Conservation (phyloP, 2,797 vertebrate species). For the Chelon labrosus region DNA sequence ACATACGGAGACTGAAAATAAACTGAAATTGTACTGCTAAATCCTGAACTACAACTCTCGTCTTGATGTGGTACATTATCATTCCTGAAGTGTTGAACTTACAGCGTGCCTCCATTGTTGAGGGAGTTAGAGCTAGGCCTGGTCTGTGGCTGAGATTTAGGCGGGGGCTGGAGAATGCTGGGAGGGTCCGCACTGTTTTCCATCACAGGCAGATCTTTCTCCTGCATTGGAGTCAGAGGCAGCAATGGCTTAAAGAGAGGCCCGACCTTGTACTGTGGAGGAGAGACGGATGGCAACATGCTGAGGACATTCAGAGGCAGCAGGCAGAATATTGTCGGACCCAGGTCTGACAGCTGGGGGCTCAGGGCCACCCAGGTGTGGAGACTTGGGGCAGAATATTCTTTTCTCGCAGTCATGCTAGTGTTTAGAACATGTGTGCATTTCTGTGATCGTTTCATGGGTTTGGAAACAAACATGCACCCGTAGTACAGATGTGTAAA, state of each 20-base stretch:
- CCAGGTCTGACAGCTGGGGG: slow-evolving; percentile 34
- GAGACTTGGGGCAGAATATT: slow-evolving; percentile 70
- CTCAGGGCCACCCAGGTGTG: slow-evolving; percentile 9
- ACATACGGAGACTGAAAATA: too few relatives aligned
- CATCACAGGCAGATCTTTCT: slow-evolving; percentile 83
- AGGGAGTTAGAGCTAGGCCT: slow-evolving; percentile 87
- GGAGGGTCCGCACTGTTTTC: slow-evolving; percentile 82
- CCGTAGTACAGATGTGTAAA: slow-evolving; percentile 25
- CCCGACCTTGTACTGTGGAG: slow-evolving; percentile 86
- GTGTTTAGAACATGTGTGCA: slow-evolving; percentile 12
- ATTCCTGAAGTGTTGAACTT: slow-evolving; percentile 76
- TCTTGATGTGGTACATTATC: not conserved
- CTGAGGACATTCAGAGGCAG: slow-evolving; percentile 76
- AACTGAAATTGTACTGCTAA: too few relatives aligned
- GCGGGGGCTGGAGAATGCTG: slow-evolving; percentile 66
- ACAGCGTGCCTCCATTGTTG: slow-evolving; percentile 92
- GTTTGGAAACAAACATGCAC: slow-evolving; percentile 44
- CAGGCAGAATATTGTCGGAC: slow-evolving; percentile 76
- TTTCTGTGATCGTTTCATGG: slow-evolving; percentile 23
- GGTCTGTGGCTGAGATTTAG: slow-evolving; percentile 67
- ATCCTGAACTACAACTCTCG: too few relatives aligned
- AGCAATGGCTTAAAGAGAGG: slow-evolving; percentile 86
- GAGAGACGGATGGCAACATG: slow-evolving; percentile 71
- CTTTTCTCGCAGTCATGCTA: slow-evolving; percentile 61
- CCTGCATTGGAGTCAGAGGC: slow-evolving; percentile 89